Evolutionary conservation across 1,140 invertebrate species (phyloP), one percentile per base, ranked within the genome.

Genomic region (Gerris buenoi): DNA sequence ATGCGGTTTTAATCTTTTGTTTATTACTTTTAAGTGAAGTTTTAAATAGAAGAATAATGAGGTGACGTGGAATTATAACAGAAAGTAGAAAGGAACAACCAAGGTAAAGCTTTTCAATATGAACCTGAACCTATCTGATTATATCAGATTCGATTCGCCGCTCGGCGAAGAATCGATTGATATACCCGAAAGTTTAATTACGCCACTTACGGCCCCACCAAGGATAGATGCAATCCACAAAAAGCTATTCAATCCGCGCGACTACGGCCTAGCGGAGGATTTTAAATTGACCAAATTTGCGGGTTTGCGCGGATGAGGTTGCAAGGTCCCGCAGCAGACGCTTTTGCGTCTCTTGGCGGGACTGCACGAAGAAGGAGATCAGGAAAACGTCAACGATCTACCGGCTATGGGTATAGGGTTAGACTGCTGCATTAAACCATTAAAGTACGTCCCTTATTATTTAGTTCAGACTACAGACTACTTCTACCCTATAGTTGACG

Each of bases 391-490:
- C 1, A 57, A 27, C 18, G 25, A 27, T 18, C 23, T 63, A 23
- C 89, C 90, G 63, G 83, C 88, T 72, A 90, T 94, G 72, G 90
- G 91, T 79, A 90, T 93, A 83, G 92, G 92, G 62, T 90, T 94
- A 85, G 92, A 95, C 81, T 88, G 88, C 60, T 89, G 88, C 72
- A 86, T 94, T 70, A 93, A 88, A 63, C 91, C 95, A 10, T 78
- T 98, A 22, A 85, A 94, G 65, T 93, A 98, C 77, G 88, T 89
- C 67, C 93, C 93, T 1, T 82, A 98, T 1, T 96, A 90, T 72
- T 81, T 98, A 70, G 93, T 98, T 2, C 96, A 98, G 79, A 98
- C 96, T 25, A 97, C 95, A 70, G 96, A 98, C 78, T 98, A 97
- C 78, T 98, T 98, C 76, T 99, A 98, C 77, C 96, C 96, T 14